Evolutionary conservation across 2,888 invertebrate species (phyloP).

Genomic region (Drosophila infuscata): DNA sequence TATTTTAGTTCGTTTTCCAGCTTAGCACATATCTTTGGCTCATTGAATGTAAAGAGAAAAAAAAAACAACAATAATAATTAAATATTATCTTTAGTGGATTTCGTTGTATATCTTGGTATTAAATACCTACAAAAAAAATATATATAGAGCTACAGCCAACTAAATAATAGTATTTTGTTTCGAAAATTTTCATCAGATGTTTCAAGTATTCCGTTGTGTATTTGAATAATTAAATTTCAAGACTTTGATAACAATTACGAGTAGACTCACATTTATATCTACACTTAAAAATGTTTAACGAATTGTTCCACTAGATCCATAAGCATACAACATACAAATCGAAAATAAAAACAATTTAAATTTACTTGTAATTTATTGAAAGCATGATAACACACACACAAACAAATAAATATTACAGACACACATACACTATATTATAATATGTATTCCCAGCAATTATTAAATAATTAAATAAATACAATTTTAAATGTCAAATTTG

Average conservation of each 20-base stretch:
- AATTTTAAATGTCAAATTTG: conserved; percentile 81
- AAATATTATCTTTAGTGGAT: conserved; percentile 13
- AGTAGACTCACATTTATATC: conserved; percentile 43
- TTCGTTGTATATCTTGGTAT: conserved; percentile 49
- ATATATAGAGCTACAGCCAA: conserved; percentile 8
- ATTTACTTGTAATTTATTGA: conserved; percentile 78
- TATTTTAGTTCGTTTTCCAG: conserved; percentile 55
- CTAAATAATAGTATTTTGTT: conserved; percentile 1
- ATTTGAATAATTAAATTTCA: conserved; percentile 12
- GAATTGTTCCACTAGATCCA: conserved; percentile 75
- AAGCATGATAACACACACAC: conserved; percentile 53
- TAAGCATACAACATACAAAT: conserved; percentile 56
- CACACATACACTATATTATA: conserved; percentile 53
- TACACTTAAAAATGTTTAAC: conserved; percentile 57
- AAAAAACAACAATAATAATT: conserved; percentile 13
- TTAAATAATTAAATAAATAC: conserved; percentile 82
- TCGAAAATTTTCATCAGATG: conserved; percentile 11
- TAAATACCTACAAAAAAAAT: conserved; percentile 39
- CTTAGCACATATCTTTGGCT: conserved; percentile 51
- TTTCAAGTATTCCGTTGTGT: conserved; percentile 17
- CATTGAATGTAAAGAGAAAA: conserved; percentile 19
- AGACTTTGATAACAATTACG: conserved; percentile 26
- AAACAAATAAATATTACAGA: conserved; percentile 45
- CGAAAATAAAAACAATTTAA: conserved; percentile 58
- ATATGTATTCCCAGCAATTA: conserved; percentile 80